phyloP scores from a whole-genome alignment of 2,113 vertebrate genomes.

The Raja brachyura region DNA sequence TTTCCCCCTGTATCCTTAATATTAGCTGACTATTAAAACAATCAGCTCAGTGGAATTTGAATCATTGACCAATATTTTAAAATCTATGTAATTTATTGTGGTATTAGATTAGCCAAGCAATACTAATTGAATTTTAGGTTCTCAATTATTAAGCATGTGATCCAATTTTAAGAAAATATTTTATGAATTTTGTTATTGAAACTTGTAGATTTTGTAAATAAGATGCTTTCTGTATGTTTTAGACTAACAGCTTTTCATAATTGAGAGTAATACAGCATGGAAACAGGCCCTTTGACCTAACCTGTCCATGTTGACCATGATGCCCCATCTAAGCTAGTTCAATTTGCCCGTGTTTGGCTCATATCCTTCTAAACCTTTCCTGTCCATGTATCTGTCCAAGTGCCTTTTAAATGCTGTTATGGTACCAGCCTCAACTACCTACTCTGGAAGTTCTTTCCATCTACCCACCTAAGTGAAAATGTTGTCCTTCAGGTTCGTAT shows the following conservation, averaged over 20 bases:
- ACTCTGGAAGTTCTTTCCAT: no score
- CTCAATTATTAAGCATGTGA: conserved; percentile 4
- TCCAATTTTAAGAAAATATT: neutral
- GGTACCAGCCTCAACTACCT: no score
- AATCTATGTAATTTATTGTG: conserved; percentile 64
- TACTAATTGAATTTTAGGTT: conserved; percentile 52
- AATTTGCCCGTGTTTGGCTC: no score
- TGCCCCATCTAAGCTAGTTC: no score
- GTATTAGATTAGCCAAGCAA: conserved; percentile 74
- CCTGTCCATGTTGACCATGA: no score
- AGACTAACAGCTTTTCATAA: neutral
- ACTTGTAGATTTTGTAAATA: neutral
- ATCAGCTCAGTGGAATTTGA: conserved; percentile 61
- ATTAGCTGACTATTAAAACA: conserved; percentile 28
- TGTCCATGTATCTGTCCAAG: no score
- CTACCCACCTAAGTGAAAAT: no score
- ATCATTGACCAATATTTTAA: conserved; percentile 59
- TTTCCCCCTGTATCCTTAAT: conserved; percentile 51
- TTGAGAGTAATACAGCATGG: neutral
- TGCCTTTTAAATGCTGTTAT: no score
- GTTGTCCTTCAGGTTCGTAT: no score
- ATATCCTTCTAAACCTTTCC: no score
- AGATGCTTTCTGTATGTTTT: neutral
- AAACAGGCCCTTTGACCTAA: no score
- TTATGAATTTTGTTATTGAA: neutral